These are phyloP conservation scores for Acomys russatus DNA, from an alignment of 2,797 vertebrate species.

Conservation along the genomic window DNA sequence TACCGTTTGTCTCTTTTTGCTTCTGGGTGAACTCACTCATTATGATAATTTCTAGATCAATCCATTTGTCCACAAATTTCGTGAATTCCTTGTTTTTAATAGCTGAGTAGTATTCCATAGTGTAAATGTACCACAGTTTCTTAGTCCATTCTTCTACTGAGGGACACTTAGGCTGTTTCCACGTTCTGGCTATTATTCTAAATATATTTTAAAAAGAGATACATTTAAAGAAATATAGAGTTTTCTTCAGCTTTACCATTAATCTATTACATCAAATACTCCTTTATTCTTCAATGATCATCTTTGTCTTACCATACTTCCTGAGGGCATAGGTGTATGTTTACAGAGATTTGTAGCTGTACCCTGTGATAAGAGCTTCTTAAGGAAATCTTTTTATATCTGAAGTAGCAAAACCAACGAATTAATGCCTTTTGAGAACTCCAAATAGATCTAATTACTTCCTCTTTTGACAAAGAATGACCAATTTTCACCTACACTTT, in stretches of 20 bases:
- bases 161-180: too few relatives aligned
- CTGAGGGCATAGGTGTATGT: not conserved
- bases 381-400: not conserved
- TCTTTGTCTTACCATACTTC: not conserved
- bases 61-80: too few relatives aligned
- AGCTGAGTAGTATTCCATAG: too few relatives aligned
- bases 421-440: not conserved
- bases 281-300: not conserved
- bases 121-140: too few relatives aligned
- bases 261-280: not conserved
- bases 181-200: too few relatives aligned
- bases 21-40: too few relatives aligned
- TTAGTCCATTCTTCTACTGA: too few relatives aligned
- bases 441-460: not conserved
- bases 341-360: not conserved
- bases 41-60: too few relatives aligned
- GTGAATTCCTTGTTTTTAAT: too few relatives aligned
- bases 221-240: not conserved
- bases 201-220: not conserved
- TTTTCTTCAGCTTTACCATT: not conserved
- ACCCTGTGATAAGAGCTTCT: not conserved
- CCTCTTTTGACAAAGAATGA: slow-evolving; percentile 12
- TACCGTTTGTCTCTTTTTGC: too few relatives aligned
- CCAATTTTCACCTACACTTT: not conserved
- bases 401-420: not conserved